A percentile compares a stretch with the other conserved stretches of the same genome.
phyloP scores from a whole-genome alignment of 2,797 vertebrate species.

The Gambusia yucatana region DNA sequence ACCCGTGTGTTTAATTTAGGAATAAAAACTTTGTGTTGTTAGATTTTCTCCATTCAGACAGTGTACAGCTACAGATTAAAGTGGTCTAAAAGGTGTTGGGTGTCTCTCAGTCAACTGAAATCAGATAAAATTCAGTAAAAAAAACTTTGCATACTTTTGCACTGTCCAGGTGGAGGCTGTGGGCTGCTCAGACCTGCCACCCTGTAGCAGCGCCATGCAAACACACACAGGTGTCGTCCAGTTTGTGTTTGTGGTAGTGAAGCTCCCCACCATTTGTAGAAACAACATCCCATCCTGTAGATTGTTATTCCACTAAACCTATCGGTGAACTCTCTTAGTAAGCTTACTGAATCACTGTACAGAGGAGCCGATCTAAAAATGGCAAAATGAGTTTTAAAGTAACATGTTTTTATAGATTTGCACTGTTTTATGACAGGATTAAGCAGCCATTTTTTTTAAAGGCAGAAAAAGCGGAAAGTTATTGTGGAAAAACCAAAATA shows the following conservation, averaged over 20 bases:
- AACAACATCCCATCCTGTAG: not conserved
- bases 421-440: not conserved
- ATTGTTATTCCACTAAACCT: not conserved
- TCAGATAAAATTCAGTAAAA: not conserved
- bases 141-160: not conserved
- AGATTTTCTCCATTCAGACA: not conserved
- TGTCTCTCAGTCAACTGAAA: not conserved
- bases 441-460: not conserved
- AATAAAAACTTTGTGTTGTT: not conserved
- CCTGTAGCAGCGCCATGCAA: not conserved
- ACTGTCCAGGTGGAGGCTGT: not conserved
- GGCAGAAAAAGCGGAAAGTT: not conserved
- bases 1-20: not conserved
- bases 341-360: not conserved
- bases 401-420: not conserved
- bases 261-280: not conserved
- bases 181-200: not conserved
- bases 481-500: not conserved
- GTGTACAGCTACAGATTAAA: not conserved
- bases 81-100: not conserved
- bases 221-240: not conserved
- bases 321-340: not conserved
- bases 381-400: not conserved
- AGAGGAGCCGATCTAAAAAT: not conserved
- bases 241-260: not conserved